Conservation (phyloP, 2,888 invertebrate species). For the Ellobium chinense region DNA sequence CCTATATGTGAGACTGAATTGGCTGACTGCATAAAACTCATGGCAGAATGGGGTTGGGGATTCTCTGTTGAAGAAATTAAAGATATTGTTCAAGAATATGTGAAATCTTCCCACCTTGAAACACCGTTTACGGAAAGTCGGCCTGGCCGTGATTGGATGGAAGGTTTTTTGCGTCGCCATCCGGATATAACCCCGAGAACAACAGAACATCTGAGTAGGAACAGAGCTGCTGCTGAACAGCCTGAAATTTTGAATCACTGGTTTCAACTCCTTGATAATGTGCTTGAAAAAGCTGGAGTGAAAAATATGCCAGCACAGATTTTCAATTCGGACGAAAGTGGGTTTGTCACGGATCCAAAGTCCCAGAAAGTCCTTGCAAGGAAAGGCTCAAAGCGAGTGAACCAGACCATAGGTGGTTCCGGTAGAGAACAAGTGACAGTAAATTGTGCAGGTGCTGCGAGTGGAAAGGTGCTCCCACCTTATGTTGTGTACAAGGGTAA, state of each 20-base stretch:
- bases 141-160: slow-evolving; percentile 4
- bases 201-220: slow-evolving; percentile 14
- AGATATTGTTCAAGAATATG: slow-evolving; percentile 35
- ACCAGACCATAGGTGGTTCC: slow-evolving; percentile 25
- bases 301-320: slow-evolving; percentile 41
- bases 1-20: slow-evolving; percentile 25
- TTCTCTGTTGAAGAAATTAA: slow-evolving; percentile 30
- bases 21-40: slow-evolving; percentile 28
- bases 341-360: slow-evolving; percentile 46
- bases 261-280: slow-evolving; percentile 42
- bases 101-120: not conserved
- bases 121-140: slow-evolving; percentile 31
- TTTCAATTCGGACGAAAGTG: slow-evolving; percentile 48
- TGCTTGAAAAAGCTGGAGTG: slow-evolving; percentile 32
- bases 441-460: slow-evolving; percentile 42
- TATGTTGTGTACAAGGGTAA: slow-evolving; percentile 48
- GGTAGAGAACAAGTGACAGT: slow-evolving; percentile 48
- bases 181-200: slow-evolving; percentile 7
- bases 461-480: slow-evolving; percentile 46
- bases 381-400: slow-evolving; percentile 40
- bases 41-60: slow-evolving; percentile 42
- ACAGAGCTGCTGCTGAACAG: not conserved
- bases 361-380: slow-evolving; percentile 29
- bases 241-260: slow-evolving; percentile 29
- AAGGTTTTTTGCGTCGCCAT: slow-evolving; percentile 15